These are phyloP conservation scores for Panopea generosa DNA, from an alignment of 2,888 invertebrate species.

Conservation along the genomic window DNA sequence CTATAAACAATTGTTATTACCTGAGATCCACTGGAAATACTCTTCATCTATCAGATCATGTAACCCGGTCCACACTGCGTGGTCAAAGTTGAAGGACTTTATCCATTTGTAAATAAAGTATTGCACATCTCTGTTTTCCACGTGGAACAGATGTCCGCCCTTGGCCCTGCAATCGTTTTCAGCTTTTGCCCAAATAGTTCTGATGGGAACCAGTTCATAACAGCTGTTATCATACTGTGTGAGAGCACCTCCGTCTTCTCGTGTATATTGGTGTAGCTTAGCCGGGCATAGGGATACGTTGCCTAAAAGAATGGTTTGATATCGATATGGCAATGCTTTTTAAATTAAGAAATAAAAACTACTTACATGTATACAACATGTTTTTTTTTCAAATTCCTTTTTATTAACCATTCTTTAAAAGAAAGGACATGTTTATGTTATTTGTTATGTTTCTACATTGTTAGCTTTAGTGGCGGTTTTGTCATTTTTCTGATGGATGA, in stretches of 20 bases:
- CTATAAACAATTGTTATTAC: no score
- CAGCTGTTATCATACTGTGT: slow-evolving; percentile 55
- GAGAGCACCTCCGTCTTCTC: slow-evolving; percentile 49
- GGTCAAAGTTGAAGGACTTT: slow-evolving; percentile 41
- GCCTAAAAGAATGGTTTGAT: no score
- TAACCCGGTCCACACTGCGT: slow-evolving; percentile 48
- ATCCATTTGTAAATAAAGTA: slow-evolving; percentile 45
- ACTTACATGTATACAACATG: neutral
- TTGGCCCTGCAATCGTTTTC: slow-evolving; percentile 49
- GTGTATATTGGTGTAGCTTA: slow-evolving; percentile 46
- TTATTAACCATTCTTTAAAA: no score
- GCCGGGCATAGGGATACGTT: slow-evolving; percentile 45
- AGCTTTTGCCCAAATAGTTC: slow-evolving; percentile 49
- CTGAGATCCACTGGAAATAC: slow-evolving; percentile 49
- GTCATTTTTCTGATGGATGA: neutral
- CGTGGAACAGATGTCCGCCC: slow-evolving; percentile 43
- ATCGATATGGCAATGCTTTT: no score
- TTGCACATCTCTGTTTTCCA: slow-evolving; percentile 16
- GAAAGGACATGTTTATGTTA: no score
- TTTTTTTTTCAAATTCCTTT: neutral
- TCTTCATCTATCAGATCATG: slow-evolving; percentile 41
- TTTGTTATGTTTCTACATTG: no score
- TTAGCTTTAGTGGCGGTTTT: neutral
- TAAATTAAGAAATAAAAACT: neutral
- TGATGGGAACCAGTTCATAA: slow-evolving; percentile 55